Conservation (phyloP, 2,797 vertebrate genomes). For the Euthynnus affinis region DNA sequence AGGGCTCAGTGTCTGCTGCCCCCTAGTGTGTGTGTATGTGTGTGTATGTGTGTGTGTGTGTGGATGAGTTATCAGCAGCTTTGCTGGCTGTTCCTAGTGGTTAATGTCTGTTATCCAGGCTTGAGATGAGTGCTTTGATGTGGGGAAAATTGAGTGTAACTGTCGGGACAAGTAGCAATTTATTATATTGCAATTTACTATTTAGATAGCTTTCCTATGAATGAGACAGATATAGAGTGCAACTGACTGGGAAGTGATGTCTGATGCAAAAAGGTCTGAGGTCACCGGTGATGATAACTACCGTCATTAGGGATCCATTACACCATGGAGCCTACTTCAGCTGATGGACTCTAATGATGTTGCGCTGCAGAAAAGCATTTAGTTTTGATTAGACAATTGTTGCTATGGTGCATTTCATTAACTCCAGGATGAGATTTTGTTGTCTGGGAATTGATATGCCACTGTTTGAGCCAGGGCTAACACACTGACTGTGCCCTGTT, state of each 20-base stretch:
- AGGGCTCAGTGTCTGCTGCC: slow-evolving; percentile 81
- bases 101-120: slow-evolving; percentile 49
- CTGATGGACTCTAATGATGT: slow-evolving; percentile 76
- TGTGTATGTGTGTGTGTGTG: slow-evolving; percentile 37
- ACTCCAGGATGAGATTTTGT: slow-evolving; percentile 75
- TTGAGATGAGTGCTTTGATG: slow-evolving; percentile 59
- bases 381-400: slow-evolving; percentile 79
- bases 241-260: slow-evolving; percentile 66
- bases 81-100: slow-evolving; percentile 7
- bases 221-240: slow-evolving; percentile 66
- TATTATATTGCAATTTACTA: slow-evolving; percentile 63
- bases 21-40: slow-evolving; percentile 71
- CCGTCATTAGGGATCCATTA: slow-evolving; percentile 79
- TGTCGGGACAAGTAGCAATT: slow-evolving; percentile 62
- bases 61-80: slow-evolving; percentile 43
- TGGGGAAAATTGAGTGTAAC: slow-evolving; percentile 64
- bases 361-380: slow-evolving; percentile 74
- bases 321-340: slow-evolving; percentile 59
- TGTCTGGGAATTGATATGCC: slow-evolving; percentile 65
- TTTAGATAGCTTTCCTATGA: slow-evolving; percentile 59
- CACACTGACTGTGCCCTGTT: slow-evolving; percentile 16
- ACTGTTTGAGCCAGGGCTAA: slow-evolving; percentile 47
- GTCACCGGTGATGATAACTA: slow-evolving; percentile 75
- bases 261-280: slow-evolving; percentile 68
- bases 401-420: slow-evolving; percentile 80